Conservation (phyloP, 2,113 vertebrate genomes). For the Maylandia zebra region DNA sequence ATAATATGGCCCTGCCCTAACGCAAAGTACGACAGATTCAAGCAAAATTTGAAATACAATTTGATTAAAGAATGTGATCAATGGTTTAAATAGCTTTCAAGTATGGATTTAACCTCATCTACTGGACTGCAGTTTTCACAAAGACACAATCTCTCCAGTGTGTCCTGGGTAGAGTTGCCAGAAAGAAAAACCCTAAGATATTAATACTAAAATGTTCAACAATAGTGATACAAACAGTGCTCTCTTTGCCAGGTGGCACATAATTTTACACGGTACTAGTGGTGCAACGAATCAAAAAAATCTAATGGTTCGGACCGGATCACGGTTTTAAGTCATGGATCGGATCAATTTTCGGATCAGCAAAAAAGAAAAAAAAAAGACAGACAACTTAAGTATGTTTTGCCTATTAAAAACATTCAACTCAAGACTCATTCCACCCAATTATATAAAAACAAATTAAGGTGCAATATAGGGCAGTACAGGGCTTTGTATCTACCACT, state of each 20-base stretch:
- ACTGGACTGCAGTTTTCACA: not conserved
- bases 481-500: not conserved
- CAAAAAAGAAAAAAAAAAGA: accelerated
- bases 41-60: not conserved
- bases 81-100: not conserved
- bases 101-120: not conserved
- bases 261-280: not conserved
- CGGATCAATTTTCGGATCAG: too few species aligned
- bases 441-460: not conserved
- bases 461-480: not conserved
- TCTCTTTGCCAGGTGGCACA: not conserved
- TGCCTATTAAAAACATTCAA: not conserved
- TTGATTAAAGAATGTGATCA: not conserved
- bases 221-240: not conserved
- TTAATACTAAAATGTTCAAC: not conserved
- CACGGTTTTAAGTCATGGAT: too few species aligned
- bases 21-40: not conserved
- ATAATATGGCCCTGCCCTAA: accelerated
- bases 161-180: not conserved
- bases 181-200: not conserved
- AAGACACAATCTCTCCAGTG: not conserved
- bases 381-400: accelerated
- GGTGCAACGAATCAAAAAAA: not conserved
- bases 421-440: accelerated
- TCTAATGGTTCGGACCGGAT: too few species aligned